phyloP scores from a whole-genome alignment of 2,888 invertebrate species.

The Drymonia ruficornis region DNA sequence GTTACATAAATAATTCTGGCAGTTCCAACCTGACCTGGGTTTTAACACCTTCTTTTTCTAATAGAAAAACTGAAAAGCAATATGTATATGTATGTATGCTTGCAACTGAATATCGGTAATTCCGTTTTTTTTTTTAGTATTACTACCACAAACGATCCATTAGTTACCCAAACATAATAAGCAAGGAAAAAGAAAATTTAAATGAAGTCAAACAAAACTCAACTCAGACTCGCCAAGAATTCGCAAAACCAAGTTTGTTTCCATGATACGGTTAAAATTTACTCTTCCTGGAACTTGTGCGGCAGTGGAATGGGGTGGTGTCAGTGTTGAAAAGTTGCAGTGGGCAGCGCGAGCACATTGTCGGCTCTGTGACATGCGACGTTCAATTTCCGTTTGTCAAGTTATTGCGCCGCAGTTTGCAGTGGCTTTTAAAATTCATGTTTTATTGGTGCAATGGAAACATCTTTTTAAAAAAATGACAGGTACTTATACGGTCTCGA shows the following conservation, averaged over 20 bases:
- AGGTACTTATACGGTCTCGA: too few species aligned
- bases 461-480: too few species aligned
- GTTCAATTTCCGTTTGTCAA: conserved; percentile 57
- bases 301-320: conserved; percentile 5
- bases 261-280: conserved; percentile 14
- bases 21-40: too few species aligned
- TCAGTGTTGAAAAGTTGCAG: conserved; percentile 21
- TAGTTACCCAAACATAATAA: not conserved
- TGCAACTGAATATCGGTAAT: too few species aligned
- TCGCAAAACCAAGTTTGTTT: not conserved
- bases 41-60: too few species aligned
- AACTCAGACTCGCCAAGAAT: not conserved
- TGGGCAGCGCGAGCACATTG: conserved; percentile 20
- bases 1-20: too few species aligned
- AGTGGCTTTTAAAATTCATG: not conserved
- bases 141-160: not conserved
- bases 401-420: conserved; percentile 27
- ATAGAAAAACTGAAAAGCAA: too few species aligned
- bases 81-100: too few species aligned
- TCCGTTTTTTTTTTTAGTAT: too few species aligned
- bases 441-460: too few species aligned
- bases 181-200: too few species aligned
- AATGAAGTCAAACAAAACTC: not conserved
- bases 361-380: conserved; percentile 34
- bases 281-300: not conserved